Base-by-base conservation (phyloP, 1,140 invertebrate species). In the Mya arenaria region DNA sequence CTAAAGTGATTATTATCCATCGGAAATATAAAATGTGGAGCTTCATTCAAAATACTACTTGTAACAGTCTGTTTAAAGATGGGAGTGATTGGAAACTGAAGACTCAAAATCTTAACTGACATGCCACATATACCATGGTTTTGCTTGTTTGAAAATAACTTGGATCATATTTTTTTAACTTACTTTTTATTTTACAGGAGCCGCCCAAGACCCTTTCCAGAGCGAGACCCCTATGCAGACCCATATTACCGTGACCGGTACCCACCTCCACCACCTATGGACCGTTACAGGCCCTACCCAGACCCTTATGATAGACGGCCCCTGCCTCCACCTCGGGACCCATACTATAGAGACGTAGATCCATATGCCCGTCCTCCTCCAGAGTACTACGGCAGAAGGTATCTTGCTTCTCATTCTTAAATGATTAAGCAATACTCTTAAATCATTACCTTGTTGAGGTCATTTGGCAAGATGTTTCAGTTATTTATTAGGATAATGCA, bases 271-370 rank as follows among this genome's bases (percentile, higher is more conserved):
- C 89, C 89, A 28, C 86, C 85, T 39, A 60, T 83, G 66, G 88
- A 89, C 69, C 85, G 89, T 58, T 90, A 88, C 84, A 83, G 84
- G 52, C 88, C 89, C n/a, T 90, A 89, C 52, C 78, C 87, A 73
- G 89, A 90, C 56, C 87, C 88, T 0, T 90, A 89, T 68, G 88
- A 89, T 41, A 87, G 89, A 44, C 55, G 88, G n/a, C 86, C 85
- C 4, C 78, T 82, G 4, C 56, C 75, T 34, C 82, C 85, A 66
- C 85, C 86, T 55, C 78, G 86, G 55, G 86, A 88, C 48, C 80
- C 82, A 30, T 88, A 86, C 66, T 77, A 63, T 30, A 85, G 84
- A 58, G 84, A 86, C n/a, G 83, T 87, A 71, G 89, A 90, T 52
- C 87, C 86, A 15, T 90, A 90, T 63, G 84, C 84, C 19, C 85